These are phyloP conservation scores for Bhutanitis thaidina DNA, from an alignment of 2,888 invertebrate species.

Conservation along the genomic window DNA sequence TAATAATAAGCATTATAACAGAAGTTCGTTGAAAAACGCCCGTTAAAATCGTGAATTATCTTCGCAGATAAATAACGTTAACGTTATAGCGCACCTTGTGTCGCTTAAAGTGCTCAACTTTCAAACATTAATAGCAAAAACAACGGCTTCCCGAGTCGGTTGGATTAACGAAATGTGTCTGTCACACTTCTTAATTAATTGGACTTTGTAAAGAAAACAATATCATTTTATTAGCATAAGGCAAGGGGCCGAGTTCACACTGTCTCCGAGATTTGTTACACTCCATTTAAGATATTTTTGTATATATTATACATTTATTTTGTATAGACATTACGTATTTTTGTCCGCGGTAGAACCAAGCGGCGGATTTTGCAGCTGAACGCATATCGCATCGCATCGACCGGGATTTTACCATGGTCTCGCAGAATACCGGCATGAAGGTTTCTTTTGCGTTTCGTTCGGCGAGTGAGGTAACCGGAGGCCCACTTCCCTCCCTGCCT, in stretches of 20 bases:
- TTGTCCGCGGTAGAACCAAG: too few relatives aligned
- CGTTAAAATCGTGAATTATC: slow-evolving; percentile 67
- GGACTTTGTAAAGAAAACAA: slow-evolving; percentile 78
- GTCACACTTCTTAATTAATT: slow-evolving; percentile 77
- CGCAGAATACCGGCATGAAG: too few relatives aligned
- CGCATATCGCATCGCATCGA: too few relatives aligned
- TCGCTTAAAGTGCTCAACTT: slow-evolving; percentile 58
- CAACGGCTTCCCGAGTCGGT: slow-evolving; percentile 55
- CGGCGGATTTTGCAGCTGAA: too few relatives aligned
- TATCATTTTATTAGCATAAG: slow-evolving; percentile 77
- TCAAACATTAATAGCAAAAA: slow-evolving; percentile 66
- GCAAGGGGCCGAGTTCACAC: slow-evolving; percentile 34
- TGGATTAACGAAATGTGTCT: slow-evolving; percentile 72
- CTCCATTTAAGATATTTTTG: background rate
- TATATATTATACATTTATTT: too few relatives aligned
- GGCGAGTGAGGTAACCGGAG: too few relatives aligned
- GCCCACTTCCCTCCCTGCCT: too few relatives aligned
- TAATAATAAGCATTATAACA: slow-evolving; percentile 41
- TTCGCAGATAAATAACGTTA: slow-evolving; percentile 64
- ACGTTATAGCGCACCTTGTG: slow-evolving; percentile 69
- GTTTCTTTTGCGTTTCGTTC: too few relatives aligned
- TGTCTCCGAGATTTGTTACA: background rate
- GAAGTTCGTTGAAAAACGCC: slow-evolving; percentile 43
- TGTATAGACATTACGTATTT: too few relatives aligned
- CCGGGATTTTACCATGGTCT: too few relatives aligned